A percentile compares a stretch with the other conserved stretches of the same genome.
These are phyloP conservation scores for Gorsachius magnificus DNA, from an alignment of 2,797 vertebrate species.

Conservation along the genomic window DNA sequence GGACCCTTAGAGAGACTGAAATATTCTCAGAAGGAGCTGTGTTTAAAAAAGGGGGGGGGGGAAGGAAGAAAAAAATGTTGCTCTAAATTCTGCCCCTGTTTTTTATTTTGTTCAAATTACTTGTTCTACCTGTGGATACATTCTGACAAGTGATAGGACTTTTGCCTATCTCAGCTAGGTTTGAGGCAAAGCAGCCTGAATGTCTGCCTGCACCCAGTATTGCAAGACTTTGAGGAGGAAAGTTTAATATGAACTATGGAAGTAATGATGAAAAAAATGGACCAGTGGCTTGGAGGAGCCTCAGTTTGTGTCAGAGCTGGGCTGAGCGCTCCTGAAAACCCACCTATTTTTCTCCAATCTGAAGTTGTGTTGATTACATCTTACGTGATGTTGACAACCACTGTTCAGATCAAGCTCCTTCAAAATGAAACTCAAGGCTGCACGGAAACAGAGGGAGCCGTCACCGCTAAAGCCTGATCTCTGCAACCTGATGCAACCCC, in stretches of 20 bases:
- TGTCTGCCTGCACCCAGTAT: not conserved
- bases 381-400: not conserved
- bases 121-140: not conserved
- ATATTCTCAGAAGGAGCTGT: not conserved
- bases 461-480: not conserved
- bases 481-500: not conserved
- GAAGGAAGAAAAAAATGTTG: too few species aligned
- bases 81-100: not conserved
- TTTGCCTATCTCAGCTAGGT: not conserved
- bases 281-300: not conserved
- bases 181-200: not conserved
- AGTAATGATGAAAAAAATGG: not conserved
- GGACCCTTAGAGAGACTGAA: not conserved
- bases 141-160: not conserved
- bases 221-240: not conserved
- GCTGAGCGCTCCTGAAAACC: fast-evolving
- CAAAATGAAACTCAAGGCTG: not conserved
- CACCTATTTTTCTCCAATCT: fast-evolving
- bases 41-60: not conserved
- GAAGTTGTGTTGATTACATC: not conserved
- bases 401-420: not conserved
- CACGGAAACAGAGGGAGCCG: not conserved
- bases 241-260: not conserved
- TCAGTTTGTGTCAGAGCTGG: not conserved
- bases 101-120: not conserved